Percentiles rank a stretch among this genome's conserved stretches.
Conservation (phyloP, 2,888 invertebrate genomes). For the Erebia palarica region DNA sequence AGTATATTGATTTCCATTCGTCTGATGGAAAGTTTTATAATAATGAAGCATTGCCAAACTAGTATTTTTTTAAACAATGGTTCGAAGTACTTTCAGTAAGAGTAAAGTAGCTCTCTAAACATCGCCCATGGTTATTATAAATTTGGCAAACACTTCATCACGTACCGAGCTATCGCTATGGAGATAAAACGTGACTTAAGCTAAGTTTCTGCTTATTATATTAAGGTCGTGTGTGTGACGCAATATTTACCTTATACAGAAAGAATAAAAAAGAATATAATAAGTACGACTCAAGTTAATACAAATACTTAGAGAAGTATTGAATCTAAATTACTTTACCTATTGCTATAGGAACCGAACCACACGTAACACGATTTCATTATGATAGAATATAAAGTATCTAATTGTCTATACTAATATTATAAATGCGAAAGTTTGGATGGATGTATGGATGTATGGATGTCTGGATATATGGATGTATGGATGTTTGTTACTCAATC, state of each 20-base stretch:
- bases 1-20: not conserved
- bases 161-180: constrained; percentile 26
- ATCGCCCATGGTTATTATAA: constrained; percentile 29
- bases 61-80: not conserved
- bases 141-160: constrained; percentile 35
- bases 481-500: too few relatives aligned
- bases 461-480: too few relatives aligned
- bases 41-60: too few relatives aligned
- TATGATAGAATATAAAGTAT: too few relatives aligned
- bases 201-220: constrained; percentile 16
- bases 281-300: not conserved
- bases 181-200: constrained; percentile 30
- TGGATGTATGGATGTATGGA: too few relatives aligned
- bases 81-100: constrained; percentile 10
- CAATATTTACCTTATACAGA: not conserved
- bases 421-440: too few relatives aligned
- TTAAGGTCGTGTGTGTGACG: not conserved
- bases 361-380: too few relatives aligned
- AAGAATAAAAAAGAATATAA: not conserved
- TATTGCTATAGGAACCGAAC: too few relatives aligned
- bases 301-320: too few relatives aligned
- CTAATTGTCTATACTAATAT: too few relatives aligned
- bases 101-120: constrained; percentile 27
- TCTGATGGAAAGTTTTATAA: not conserved
- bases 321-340: too few relatives aligned